Evolutionary conservation across 1,140 invertebrate genomes (phyloP).

Genomic region (Mesaphorura yosii): DNA sequence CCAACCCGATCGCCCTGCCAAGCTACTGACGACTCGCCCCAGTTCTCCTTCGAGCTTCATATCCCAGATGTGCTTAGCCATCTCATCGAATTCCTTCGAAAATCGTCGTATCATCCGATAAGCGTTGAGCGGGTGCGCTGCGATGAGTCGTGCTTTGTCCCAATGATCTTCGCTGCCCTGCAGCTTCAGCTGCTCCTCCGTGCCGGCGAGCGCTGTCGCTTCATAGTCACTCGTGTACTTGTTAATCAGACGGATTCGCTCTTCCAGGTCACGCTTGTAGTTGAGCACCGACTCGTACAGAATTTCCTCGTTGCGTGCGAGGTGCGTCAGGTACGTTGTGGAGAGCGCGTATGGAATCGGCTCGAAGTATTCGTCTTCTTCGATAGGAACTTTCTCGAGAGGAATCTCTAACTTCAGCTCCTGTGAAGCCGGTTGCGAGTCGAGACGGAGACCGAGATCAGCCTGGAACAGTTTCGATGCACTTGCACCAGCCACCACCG

Average conservation of each 20-base stretch:
- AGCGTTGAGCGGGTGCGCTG: constrained; percentile 21
- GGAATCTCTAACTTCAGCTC: too few relatives aligned
- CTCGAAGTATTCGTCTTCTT: too few relatives aligned
- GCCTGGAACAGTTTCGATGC: too few relatives aligned
- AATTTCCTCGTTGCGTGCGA: constrained; percentile 18
- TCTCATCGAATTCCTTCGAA: constrained; percentile 19
- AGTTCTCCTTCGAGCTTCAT: constrained; percentile 21
- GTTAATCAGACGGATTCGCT: constrained; percentile 10
- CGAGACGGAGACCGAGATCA: too few relatives aligned
- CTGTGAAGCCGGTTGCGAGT: too few relatives aligned
- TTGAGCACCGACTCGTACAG: constrained; percentile 10
- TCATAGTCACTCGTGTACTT: constrained; percentile 25
- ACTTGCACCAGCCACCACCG: too few relatives aligned
- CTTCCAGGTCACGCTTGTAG: constrained; percentile 9
- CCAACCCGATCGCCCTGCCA: constrained; percentile 16
- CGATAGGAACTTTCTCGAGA: too few relatives aligned
- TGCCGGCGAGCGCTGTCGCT: constrained; percentile 19
- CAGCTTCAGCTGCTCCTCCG: background rate
- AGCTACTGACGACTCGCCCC: constrained; percentile 10
- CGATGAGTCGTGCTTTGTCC: background rate
- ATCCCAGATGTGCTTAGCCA: constrained; percentile 17
- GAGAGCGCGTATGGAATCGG: constrained; percentile 24
- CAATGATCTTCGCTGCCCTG: background rate
- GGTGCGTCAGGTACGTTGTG: constrained; percentile 20
- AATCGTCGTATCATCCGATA: constrained; percentile 29